A percentile compares a stretch with the other conserved stretches of the same genome.
Evolutionary conservation across 2,888 invertebrate species (phyloP).

Genomic region (Meliscaeva auricollis): DNA sequence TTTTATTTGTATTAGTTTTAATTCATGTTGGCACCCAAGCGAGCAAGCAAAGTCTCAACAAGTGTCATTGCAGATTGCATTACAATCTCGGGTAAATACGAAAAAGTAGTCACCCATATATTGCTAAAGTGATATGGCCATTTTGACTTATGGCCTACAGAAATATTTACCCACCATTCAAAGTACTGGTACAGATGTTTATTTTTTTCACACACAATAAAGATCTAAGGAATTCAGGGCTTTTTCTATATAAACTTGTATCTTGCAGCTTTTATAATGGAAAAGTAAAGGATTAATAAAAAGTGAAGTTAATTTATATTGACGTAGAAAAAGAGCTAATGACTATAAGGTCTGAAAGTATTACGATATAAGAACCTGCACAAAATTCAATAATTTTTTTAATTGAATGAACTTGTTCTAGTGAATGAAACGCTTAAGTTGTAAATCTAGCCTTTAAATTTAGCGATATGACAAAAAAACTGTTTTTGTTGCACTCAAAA

Average conservation of each 20-base stretch:
- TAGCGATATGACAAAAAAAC: too few relatives aligned
- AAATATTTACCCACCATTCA: background rate
- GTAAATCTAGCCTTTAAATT: too few relatives aligned
- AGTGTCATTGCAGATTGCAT: conserved; percentile 35
- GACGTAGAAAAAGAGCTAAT: too few relatives aligned
- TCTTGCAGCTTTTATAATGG: too few relatives aligned
- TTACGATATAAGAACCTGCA: too few relatives aligned
- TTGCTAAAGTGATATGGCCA: conserved; percentile 18
- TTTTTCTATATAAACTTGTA: background rate
- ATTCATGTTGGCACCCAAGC: conserved; percentile 7
- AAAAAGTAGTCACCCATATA: conserved; percentile 19
- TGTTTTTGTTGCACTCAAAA: too few relatives aligned
- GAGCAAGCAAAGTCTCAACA: conserved; percentile 16
- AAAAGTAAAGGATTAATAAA: background rate
- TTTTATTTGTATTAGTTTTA: conserved; percentile 13
- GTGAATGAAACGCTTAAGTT: too few relatives aligned
- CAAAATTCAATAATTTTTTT: too few relatives aligned
- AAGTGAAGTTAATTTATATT: too few relatives aligned
- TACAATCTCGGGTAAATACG: background rate
- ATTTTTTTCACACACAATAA: background rate
- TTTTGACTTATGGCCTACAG: conserved; percentile 33
- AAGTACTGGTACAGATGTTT: conserved; percentile 26
- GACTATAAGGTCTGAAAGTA: too few relatives aligned
- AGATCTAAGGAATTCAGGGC: conserved; percentile 6
- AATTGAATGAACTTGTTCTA: too few relatives aligned